A percentile compares a stretch with the other conserved stretches of the same genome.
phyloP scores from a whole-genome alignment of 2,888 invertebrate species.

The Eristalis tenax region DNA sequence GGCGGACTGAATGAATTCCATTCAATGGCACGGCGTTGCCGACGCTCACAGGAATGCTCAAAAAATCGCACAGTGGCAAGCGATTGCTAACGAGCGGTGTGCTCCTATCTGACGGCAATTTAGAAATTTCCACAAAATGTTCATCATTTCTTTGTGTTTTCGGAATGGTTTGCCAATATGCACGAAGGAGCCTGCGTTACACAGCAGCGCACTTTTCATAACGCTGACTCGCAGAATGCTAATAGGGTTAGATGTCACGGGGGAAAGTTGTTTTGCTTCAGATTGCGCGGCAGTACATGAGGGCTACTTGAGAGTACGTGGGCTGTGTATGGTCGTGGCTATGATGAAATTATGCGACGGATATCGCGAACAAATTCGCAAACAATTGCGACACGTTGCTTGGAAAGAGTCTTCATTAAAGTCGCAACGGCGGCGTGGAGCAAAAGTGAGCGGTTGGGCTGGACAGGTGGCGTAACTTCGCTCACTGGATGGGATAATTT shows the following conservation, averaged over 20 bases:
- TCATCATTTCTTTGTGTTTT: neutral
- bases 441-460: neutral
- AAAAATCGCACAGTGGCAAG: neutral
- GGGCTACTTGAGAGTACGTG: neutral
- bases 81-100: too few species aligned
- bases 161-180: neutral
- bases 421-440: neutral
- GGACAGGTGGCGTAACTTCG: neutral
- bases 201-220: neutral
- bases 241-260: slow-evolving; percentile 19
- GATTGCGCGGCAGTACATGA: neutral
- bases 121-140: neutral
- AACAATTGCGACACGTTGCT: neutral
- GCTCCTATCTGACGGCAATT: too few species aligned
- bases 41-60: neutral
- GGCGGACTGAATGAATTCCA: slow-evolving; percentile 37
- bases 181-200: neutral
- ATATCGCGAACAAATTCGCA: neutral
- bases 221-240: neutral
- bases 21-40: slow-evolving; percentile 3
- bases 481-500: neutral
- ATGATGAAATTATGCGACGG: neutral
- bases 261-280: neutral
- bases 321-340: neutral
- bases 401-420: neutral